Evolutionary conservation across 2,888 invertebrate genomes (phyloP).

Genomic region (Melangyna quadrimaculata): DNA sequence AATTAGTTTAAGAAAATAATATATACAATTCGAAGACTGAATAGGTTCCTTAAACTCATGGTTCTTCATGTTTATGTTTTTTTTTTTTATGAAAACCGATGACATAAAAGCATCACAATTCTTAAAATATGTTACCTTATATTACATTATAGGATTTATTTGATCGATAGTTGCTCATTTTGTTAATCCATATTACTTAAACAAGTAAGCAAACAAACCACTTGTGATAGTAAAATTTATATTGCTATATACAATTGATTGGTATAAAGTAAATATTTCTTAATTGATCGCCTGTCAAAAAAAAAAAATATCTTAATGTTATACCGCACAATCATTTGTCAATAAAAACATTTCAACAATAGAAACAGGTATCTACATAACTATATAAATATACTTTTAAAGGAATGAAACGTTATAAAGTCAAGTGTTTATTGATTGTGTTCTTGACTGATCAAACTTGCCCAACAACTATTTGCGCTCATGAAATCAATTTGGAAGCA

Average conservation of each 20-base stretch:
- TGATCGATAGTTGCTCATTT: not conserved
- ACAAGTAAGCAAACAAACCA: not conserved
- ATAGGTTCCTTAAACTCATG: too few relatives aligned
- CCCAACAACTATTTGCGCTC: constrained; percentile 18
- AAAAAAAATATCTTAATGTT: not conserved
- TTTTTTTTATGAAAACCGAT: too few relatives aligned
- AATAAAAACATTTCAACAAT: constrained; percentile 17
- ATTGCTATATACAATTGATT: not conserved
- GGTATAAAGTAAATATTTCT: not conserved
- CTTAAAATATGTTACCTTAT: too few relatives aligned
- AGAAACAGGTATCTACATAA: constrained; percentile 3
- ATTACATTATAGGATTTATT: too few relatives aligned
- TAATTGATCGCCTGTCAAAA: constrained; percentile 17
- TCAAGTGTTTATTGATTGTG: constrained; percentile 60
- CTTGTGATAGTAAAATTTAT: not conserved
- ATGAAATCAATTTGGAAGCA: constrained; percentile 17
- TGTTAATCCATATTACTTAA: not conserved
- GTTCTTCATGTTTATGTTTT: too few relatives aligned
- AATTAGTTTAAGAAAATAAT: too few relatives aligned
- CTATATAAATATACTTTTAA: not conserved
- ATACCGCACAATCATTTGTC: constrained; percentile 16
- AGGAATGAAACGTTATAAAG: constrained; percentile 25
- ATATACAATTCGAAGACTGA: too few relatives aligned
- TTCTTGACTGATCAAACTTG: constrained; percentile 39
- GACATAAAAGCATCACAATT: too few relatives aligned